Conservation (phyloP, 2,888 invertebrate species). For the Andrena chrysosceles region DNA sequence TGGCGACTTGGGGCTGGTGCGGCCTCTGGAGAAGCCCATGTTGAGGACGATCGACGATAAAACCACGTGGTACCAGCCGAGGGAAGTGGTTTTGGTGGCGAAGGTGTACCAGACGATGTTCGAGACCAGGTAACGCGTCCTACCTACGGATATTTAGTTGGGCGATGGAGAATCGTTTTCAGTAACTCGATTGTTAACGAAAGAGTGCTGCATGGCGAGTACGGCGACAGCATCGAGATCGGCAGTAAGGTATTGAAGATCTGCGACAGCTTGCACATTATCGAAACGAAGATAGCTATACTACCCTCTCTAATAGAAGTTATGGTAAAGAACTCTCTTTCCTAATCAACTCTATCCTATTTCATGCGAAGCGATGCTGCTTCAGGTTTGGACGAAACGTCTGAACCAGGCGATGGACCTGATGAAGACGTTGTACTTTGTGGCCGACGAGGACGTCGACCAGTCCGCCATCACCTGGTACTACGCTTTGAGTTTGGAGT, state of each 20-base stretch:
- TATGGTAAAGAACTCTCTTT: conserved; percentile 59
- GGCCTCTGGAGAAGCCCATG: conserved; percentile 81
- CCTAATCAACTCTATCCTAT: not conserved
- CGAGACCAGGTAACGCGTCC: conserved; percentile 67
- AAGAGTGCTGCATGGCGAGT: conserved; percentile 72
- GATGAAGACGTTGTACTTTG: conserved; percentile 81
- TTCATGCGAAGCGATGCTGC: not conserved
- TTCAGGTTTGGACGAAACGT: conserved; percentile 82
- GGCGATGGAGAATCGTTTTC: not conserved
- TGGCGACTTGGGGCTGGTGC: conserved; percentile 83
- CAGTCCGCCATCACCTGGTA: conserved; percentile 85
- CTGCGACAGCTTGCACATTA: conserved; percentile 63
- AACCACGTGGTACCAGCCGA: conserved; percentile 81
- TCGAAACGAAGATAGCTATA: conserved; percentile 62
- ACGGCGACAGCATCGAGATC: conserved; percentile 65
- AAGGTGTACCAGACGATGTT: conserved; percentile 85
- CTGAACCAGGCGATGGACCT: conserved; percentile 86
- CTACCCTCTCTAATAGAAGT: conserved; percentile 75
- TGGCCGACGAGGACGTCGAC: conserved; percentile 77
- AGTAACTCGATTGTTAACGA: not conserved
- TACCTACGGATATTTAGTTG: not conserved
- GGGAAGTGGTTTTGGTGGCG: conserved; percentile 85
- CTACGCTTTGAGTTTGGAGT: conserved; percentile 87
- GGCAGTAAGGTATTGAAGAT: conserved; percentile 73
- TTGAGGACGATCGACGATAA: conserved; percentile 71